Base-by-base conservation (phyloP, 2,888 invertebrate species). In the Eilema caniola region DNA sequence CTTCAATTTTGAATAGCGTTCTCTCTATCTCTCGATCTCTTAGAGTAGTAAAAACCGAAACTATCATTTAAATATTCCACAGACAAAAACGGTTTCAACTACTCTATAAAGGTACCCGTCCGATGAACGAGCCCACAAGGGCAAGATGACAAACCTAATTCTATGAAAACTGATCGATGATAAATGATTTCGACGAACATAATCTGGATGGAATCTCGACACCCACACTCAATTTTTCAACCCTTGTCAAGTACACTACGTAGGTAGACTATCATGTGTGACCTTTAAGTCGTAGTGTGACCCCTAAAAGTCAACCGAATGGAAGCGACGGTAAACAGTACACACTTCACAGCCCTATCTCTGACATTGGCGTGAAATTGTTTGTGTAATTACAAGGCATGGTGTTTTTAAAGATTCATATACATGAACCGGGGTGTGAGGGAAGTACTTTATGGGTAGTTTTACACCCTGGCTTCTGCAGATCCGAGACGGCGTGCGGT, bases 181-280 rank as follows among this genome's bases (percentile, higher is more conserved):
- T 72, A 72, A 72, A 73, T 63, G 61, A 72, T 65, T 65, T 75
- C 56, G 41, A 23, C 25, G 37, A 67, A 67, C 57, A 72, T 67
- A 69, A 70, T 71, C 70, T 64, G 56, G 56, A 53, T 56, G 63
- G 14, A 23, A 59, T 14, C 57, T 8, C 20, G 31, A 63, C 41
- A 62, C 28, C 67, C 61, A 24, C 53, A 31, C 65, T 53, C 70
- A 73, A 78, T 71, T 61, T 70, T 53, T 69, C 62, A 60, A 80
- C 81, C 80, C 81, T 78, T 67, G 74, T 81, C 82, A 76, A 67
- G 62, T 59, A 60, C 65, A 69, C 33, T 65, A 69, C 53, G 74
- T 78, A 68, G 66, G 74, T 78, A 68, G 66, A 71, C 61, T 71
- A 69, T 67, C 68, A 72, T 70, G 71, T 74, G 73, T 71, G 76